Conservation (phyloP, 2,888 invertebrate species). For the Dromius quadrimaculatus region DNA sequence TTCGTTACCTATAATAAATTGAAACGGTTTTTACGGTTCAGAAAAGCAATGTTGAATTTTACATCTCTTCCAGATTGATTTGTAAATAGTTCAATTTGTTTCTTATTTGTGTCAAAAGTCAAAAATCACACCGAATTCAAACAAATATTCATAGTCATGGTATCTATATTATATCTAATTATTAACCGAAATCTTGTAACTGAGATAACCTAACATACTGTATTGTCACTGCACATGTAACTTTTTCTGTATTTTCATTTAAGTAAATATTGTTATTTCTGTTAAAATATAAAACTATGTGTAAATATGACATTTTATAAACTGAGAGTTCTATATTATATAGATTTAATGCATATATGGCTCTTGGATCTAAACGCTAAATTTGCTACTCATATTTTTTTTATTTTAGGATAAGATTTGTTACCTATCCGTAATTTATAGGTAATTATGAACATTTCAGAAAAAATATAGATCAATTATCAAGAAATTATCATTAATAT, state of each 20-base stretch:
- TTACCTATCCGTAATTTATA: slow-evolving; percentile 10
- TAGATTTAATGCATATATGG: slow-evolving; percentile 27
- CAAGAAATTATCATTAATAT: slow-evolving; percentile 17
- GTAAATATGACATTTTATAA: slow-evolving; percentile 51
- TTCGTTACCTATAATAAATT: slow-evolving; percentile 28
- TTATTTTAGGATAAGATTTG: slow-evolving; percentile 24
- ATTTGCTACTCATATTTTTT: slow-evolving; percentile 17
- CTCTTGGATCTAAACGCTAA: slow-evolving; percentile 21
- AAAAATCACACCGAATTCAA: slow-evolving; percentile 12
- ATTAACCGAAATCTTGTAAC: slow-evolving; percentile 24
- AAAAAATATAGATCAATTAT: slow-evolving; percentile 19
- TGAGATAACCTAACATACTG: slow-evolving; percentile 15
- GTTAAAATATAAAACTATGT: slow-evolving; percentile 42
- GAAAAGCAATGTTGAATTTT: slow-evolving; percentile 19
- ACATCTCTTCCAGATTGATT: slow-evolving; percentile 20
- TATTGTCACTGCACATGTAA: slow-evolving; percentile 25
- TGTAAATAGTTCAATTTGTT: slow-evolving; percentile 21
- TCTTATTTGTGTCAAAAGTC: slow-evolving; percentile 28
- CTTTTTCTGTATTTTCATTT: slow-evolving; percentile 24
- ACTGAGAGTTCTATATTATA: slow-evolving; percentile 41
- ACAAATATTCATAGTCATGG: slow-evolving; percentile 19
- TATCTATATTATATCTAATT: slow-evolving; percentile 8
- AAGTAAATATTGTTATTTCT: slow-evolving; percentile 40
- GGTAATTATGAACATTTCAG: slow-evolving; percentile 11
- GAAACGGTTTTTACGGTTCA: slow-evolving; percentile 9